A percentile compares a stretch with the other conserved stretches of the same genome.
Conservation (phyloP, 2,113 vertebrate genomes). For the Pampusana beccarii region DNA sequence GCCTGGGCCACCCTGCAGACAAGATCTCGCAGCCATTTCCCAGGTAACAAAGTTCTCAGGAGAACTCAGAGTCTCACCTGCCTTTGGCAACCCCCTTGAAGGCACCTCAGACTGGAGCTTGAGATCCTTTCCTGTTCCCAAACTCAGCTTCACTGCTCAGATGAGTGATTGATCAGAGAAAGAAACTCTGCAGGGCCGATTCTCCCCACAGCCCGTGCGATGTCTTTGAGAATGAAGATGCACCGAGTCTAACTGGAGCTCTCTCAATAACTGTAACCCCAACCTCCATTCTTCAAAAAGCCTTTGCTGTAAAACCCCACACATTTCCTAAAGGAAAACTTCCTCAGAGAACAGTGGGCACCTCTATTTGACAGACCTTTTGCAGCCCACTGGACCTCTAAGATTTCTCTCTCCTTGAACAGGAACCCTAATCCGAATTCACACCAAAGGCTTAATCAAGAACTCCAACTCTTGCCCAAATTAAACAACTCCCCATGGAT, state of each 20-base stretch:
- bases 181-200: background rate
- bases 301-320: background rate
- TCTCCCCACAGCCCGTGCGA: background rate
- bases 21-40: background rate
- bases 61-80: background rate
- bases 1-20: background rate
- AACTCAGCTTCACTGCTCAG: background rate
- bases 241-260: background rate
- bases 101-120: background rate
- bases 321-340: background rate
- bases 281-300: background rate
- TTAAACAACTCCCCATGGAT: background rate
- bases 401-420: background rate
- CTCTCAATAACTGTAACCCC: background rate
- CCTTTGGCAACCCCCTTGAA: background rate
- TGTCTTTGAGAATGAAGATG: background rate
- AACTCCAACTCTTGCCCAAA: background rate
- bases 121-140: background rate
- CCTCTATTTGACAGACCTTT: background rate
- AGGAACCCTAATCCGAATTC: background rate
- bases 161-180: background rate
- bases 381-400: background rate
- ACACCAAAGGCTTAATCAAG: background rate
- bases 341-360: background rate
- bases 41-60: background rate